A percentile compares a stretch with the other conserved stretches of the same genome.
phyloP scores from a whole-genome alignment of 2,113 vertebrate genomes.

The Amazona vittata region DNA sequence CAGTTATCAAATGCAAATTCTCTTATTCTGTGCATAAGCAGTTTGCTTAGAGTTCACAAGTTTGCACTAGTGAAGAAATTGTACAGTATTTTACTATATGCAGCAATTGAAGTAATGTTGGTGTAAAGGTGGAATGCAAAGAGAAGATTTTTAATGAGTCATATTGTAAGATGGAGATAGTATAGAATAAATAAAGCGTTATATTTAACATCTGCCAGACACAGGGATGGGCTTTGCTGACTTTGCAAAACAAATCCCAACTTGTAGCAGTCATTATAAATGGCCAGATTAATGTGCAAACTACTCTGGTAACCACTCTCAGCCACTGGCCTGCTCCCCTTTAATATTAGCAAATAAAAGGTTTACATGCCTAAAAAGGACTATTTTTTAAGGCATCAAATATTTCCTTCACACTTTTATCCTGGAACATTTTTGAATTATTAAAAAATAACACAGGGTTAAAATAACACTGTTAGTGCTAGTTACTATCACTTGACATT shows the following conservation, averaged over 20 bases:
- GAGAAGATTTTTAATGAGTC: background rate
- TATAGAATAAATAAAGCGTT: background rate
- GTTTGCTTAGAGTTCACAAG: background rate
- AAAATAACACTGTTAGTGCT: background rate
- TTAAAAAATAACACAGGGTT: background rate
- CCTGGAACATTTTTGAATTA: background rate
- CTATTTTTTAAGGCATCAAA: background rate
- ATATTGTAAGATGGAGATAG: background rate
- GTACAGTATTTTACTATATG: background rate
- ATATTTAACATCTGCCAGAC: background rate
- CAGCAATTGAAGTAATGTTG: background rate
- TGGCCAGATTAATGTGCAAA: background rate
- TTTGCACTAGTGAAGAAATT: background rate
- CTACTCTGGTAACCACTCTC: background rate
- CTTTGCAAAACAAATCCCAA: background rate
- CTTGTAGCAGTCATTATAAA: background rate
- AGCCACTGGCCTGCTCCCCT: background rate
- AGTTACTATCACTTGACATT: background rate
- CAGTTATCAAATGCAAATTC: background rate
- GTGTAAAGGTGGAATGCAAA: background rate
- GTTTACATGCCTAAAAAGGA: background rate
- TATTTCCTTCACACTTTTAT: background rate
- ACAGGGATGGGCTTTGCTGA: background rate
- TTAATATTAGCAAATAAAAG: background rate
- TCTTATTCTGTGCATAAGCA: background rate